phyloP scores from a whole-genome alignment of 2,797 vertebrate genomes.

The Liparis tanakae region DNA sequence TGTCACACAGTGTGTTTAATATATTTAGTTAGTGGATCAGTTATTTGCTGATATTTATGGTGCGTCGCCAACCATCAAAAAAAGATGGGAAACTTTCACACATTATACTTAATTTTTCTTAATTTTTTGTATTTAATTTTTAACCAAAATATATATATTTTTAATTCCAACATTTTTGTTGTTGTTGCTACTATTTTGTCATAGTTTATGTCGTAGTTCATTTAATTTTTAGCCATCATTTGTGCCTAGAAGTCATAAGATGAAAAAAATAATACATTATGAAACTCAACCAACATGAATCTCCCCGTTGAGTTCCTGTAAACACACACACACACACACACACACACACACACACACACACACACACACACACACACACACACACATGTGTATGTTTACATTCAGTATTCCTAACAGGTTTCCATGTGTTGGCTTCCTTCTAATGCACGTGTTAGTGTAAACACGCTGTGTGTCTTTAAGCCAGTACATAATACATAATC shows the following conservation, averaged over 20 bases:
- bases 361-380: background rate
- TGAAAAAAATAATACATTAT: background rate
- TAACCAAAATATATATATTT: no score
- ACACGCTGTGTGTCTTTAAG: no score
- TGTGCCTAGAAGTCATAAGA: no score
- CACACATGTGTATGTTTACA: background rate
- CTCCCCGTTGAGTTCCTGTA: background rate
- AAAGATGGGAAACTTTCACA: constrained; percentile 1
- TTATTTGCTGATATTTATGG: background rate
- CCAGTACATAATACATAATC: no score
- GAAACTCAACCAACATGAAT: background rate
- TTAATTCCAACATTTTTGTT: no score
- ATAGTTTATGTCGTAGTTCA: no score
- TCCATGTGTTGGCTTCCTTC: background rate
- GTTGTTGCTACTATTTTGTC: no score
- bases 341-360: background rate
- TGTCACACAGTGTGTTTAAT: constrained; percentile 1
- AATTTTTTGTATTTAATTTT: background rate
- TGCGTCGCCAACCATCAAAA: background rate
- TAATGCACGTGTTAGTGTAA: no score
- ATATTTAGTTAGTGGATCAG: background rate
- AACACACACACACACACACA: background rate
- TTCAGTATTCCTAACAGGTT: background rate
- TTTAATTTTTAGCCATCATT: no score
- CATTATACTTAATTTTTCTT: background rate